Evolutionary conservation across 2,113 vertebrate genomes (phyloP).

Genomic region (Nerophis lumbriciformis): DNA sequence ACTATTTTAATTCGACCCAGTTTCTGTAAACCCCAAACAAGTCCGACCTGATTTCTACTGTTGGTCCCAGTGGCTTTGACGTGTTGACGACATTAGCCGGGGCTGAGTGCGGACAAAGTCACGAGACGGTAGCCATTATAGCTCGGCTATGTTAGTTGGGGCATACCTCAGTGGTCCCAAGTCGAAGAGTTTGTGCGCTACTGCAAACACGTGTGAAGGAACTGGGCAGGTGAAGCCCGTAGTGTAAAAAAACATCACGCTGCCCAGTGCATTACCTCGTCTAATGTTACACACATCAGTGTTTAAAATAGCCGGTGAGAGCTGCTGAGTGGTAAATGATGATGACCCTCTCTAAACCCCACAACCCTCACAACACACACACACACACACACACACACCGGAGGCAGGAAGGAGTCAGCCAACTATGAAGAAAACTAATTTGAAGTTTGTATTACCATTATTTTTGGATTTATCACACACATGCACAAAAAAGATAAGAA

Average conservation of each 20-base stretch:
- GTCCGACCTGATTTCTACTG: conserved; percentile 43
- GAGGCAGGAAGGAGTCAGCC: too few species aligned
- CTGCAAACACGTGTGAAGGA: conserved; percentile 45
- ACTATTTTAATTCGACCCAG: neutral
- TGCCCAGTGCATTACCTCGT: conserved; percentile 30
- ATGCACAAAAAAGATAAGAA: too few species aligned
- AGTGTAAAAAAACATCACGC: conserved; percentile 50
- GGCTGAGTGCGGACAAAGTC: conserved; percentile 25
- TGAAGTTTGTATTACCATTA: too few species aligned
- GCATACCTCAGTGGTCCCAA: conserved; percentile 24
- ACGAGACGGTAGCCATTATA: conserved; percentile 17
- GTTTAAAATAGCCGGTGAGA: conserved; percentile 54
- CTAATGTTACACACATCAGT: conserved; percentile 60
- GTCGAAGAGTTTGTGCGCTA: conserved; percentile 28
- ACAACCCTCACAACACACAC: neutral
- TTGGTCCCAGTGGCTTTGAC: conserved; percentile 14
- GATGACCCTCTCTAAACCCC: conserved; percentile 19
- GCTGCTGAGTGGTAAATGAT: conserved; percentile 56
- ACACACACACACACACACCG: too few species aligned
- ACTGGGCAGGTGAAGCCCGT: conserved; percentile 48
- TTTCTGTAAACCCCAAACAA: conserved; percentile 11
- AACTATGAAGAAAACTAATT: too few species aligned
- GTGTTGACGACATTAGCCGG: conserved; percentile 24
- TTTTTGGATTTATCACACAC: too few species aligned
- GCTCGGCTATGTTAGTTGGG: conserved; percentile 15